A percentile compares a stretch with the other conserved stretches of the same genome.
Evolutionary conservation across 1,140 invertebrate genomes (phyloP).

Genomic region (Pseudomyrmex pallidus): DNA sequence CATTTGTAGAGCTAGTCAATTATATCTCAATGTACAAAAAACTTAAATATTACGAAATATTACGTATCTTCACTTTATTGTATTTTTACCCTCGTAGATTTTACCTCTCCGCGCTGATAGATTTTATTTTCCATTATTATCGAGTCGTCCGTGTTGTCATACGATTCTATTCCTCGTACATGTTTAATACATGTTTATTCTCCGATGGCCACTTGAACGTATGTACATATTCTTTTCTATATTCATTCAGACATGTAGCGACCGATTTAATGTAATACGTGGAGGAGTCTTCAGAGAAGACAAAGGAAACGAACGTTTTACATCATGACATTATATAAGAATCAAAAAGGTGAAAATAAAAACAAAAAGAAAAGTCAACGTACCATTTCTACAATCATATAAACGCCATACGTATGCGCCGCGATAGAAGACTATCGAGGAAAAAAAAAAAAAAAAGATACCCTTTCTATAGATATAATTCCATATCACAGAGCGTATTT

Average conservation of each 20-base stretch:
- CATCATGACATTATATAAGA: conserved; percentile 6
- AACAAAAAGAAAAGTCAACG: conserved; percentile 5
- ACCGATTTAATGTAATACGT: neutral
- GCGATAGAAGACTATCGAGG: conserved; percentile 17
- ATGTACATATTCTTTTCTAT: no score
- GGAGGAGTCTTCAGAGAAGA: neutral
- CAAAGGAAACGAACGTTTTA: neutral
- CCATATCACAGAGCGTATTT: conserved; percentile 78
- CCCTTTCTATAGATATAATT: conserved; percentile 58
- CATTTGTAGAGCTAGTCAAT: conserved; percentile 80
- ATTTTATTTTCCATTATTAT: neutral
- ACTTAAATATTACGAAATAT: conserved; percentile 75
- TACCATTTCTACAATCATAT: conserved; percentile 39
- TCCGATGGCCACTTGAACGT: no score
- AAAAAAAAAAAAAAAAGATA: conserved; percentile 61
- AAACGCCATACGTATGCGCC: conserved; percentile 10
- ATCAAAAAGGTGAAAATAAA: conserved; percentile 32
- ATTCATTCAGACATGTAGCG: no score
- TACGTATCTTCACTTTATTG: conserved; percentile 36
- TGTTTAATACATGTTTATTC: neutral
- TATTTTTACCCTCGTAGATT: conserved; percentile 45
- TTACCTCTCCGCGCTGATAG: neutral
- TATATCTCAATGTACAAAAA: conserved; percentile 81
- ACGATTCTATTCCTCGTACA: neutral
- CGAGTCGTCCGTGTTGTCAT: conserved; percentile 1